phyloP scores from a whole-genome alignment of 2,888 invertebrate genomes.

The Lasioglossum lativentre region DNA sequence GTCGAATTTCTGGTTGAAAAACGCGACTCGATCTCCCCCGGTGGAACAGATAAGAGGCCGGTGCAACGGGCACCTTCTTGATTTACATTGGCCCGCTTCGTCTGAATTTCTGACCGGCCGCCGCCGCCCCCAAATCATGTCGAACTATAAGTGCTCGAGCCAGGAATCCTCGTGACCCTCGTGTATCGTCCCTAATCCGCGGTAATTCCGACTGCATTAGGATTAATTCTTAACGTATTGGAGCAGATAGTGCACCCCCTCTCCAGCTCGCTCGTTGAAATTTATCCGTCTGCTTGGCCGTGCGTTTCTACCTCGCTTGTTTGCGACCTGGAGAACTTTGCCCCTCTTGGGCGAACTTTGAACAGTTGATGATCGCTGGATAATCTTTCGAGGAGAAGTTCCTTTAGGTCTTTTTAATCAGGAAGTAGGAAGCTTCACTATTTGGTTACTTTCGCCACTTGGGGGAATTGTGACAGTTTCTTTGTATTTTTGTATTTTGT shows the following conservation, averaged over 20 bases:
- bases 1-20: conserved; percentile 31
- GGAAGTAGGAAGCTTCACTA: no score
- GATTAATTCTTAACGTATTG: conserved; percentile 59
- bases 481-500: no score
- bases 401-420: no score
- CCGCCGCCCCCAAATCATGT: conserved; percentile 50
- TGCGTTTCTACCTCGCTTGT: neutral
- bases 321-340: neutral
- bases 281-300: neutral
- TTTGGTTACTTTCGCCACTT: no score
- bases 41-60: conserved; percentile 49
- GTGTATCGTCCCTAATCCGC: conserved; percentile 44
- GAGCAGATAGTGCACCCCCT: neutral
- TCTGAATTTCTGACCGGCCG: conserved; percentile 55
- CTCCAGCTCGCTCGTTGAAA: neutral
- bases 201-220: conserved; percentile 48
- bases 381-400: neutral
- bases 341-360: neutral
- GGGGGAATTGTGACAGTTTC: no score
- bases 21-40: neutral
- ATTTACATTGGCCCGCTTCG: conserved; percentile 63
- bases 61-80: conserved; percentile 59
- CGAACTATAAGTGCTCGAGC: conserved; percentile 42
- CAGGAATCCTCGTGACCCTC: conserved; percentile 23
- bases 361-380: neutral